Evolutionary conservation across 2,888 invertebrate species (phyloP), one percentile per base, ranked within the genome.

Genomic region (Tanypteryx hageni): DNA sequence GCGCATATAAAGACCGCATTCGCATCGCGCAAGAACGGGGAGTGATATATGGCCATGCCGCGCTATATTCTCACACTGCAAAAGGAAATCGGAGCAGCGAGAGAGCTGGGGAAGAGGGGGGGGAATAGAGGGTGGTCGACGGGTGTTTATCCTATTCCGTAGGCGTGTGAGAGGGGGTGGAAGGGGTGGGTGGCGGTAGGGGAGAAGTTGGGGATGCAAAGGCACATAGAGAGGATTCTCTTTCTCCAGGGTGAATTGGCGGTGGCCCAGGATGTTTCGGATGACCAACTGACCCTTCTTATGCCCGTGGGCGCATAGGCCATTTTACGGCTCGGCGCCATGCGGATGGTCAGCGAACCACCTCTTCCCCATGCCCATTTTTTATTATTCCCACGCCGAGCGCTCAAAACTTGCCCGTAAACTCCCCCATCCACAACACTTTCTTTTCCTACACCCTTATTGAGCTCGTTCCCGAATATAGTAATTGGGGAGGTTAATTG

Each of bases 301-400:
- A 44, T 89, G 64, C 64, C 64, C 59, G 56, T 44, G 64, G 64
- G 64, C 11, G 18, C 27, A 22, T 59, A 16, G 13, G 22, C 31
- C 61, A 22, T 61, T 59, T 61, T 57, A 57, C 18, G 27, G 31
- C 61, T 16, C 61, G 27, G 31, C 86, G 31, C 89, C 89, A 10
- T 44, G 64, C 16, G 11, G 59, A 16, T 86, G 86, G 31, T 61
- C 27, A 89, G 44, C 83, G n/a, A 44, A n/a, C 0, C 27, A 31
- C 0, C 27, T 18, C 61, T 10, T 59, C 22, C 61, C 31, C 14
- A 8, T 31, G 83, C 56, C 16, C 64, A 44, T 57, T 57, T 16
- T 83, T 7, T 89, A 89, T 89, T 89, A 89, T 89, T 89, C 89
- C 68, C 89, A 89, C 89, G 89, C 89, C 44, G 11, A 5, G 31